Evolutionary conservation across 2,113 vertebrate genomes (phyloP).

Genomic region (Indri indri): DNA sequence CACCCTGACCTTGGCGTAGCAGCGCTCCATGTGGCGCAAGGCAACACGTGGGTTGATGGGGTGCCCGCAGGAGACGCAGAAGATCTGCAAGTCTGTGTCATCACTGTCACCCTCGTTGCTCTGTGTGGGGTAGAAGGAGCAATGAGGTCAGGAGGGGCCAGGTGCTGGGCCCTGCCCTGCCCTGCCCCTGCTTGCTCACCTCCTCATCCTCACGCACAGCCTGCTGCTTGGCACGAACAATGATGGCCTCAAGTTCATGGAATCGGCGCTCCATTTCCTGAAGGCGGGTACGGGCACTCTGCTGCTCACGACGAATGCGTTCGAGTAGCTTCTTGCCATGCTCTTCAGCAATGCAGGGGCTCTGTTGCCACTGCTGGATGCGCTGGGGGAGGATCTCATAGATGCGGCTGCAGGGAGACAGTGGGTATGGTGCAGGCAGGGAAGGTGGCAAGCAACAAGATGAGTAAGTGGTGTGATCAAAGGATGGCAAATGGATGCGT

Average conservation of each 20-base stretch:
- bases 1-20: constrained; percentile 92
- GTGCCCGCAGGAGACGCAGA: constrained; percentile 95
- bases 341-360: constrained; percentile 95
- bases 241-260: constrained; percentile 95
- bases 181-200: constrained; percentile 72
- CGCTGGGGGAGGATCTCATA: constrained; percentile 97
- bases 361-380: constrained; percentile 98
- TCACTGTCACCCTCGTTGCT: constrained; percentile 93
- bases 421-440: neutral
- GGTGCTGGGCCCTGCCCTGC: rapidly evolving
- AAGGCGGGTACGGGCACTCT: constrained; percentile 92
- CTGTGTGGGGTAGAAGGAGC: constrained; percentile 67
- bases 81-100: constrained; percentile 95
- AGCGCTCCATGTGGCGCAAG: constrained; percentile 94
- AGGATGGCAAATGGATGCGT: neutral
- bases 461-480: neutral
- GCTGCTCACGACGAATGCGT: constrained; percentile 94
- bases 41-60: constrained; percentile 95
- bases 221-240: constrained; percentile 96
- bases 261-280: constrained; percentile 97
- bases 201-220: constrained; percentile 95
- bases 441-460: neutral
- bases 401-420: constrained; percentile 87
- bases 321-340: constrained; percentile 96
- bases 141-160: neutral